Evolutionary conservation across 2,888 invertebrate species (phyloP).

Genomic region (Lissonota sp.): DNA sequence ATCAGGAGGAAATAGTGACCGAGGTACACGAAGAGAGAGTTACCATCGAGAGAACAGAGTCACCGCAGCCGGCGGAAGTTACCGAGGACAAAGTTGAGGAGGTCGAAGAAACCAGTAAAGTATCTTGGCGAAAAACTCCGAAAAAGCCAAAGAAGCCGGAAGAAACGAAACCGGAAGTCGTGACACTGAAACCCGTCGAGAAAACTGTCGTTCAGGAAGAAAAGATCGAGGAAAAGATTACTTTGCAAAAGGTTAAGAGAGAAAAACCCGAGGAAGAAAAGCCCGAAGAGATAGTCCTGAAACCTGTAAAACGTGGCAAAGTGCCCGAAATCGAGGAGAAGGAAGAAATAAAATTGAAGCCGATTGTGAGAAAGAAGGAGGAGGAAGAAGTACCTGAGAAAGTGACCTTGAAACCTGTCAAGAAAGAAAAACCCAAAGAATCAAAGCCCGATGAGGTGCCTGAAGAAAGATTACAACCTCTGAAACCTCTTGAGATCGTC

Average conservation of each 20-base stretch:
- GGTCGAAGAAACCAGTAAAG: conserved; percentile 72
- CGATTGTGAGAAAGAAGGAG: conserved; percentile 73
- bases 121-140: conserved; percentile 75
- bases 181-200: conserved; percentile 81
- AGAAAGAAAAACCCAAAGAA: conserved; percentile 79
- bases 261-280: conserved; percentile 83
- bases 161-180: conserved; percentile 78
- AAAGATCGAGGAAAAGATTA: conserved; percentile 67
- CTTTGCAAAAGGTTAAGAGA: conserved; percentile 69
- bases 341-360: conserved; percentile 73
- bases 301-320: conserved; percentile 70
- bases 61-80: conserved; percentile 61
- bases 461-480: conserved; percentile 59
- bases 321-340: conserved; percentile 80
- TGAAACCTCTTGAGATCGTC: conserved; percentile 67
- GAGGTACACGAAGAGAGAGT: conserved; percentile 82
- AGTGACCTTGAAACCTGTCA: conserved; percentile 68
- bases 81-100: conserved; percentile 66
- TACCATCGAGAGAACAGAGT: conserved; percentile 71
- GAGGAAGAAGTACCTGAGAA: conserved; percentile 67
- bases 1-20: conserved; percentile 78
- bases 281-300: conserved; percentile 79
- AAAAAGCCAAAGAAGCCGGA: conserved; percentile 73
- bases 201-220: conserved; percentile 71
- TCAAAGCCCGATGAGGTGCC: conserved; percentile 71